Evolutionary conservation across 2,888 invertebrate genomes (phyloP), one percentile per base, ranked within the genome.

Genomic region (Caenorhabditis wallacei): DNA sequence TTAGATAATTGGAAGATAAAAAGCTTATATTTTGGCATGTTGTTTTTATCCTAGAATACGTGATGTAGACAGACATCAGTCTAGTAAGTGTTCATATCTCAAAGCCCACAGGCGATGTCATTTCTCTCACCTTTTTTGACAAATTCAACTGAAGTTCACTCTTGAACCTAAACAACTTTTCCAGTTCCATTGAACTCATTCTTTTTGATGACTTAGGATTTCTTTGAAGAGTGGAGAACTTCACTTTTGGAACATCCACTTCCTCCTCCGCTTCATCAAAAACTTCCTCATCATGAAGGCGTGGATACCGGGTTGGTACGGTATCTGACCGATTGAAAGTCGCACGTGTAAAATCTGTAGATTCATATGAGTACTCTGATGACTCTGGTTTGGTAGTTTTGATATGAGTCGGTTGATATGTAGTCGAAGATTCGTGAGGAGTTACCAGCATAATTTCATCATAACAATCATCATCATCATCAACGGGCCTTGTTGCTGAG

Each of bases 91-190:
- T n/a, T n/a, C n/a, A n/a, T n/a, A n/a, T n/a, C n/a, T n/a, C n/a
- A n/a, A n/a, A n/a, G n/a, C n/a, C n/a, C n/a, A n/a, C n/a, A n/a
- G n/a, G n/a, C n/a, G n/a, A n/a, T n/a, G n/a, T n/a, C n/a, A 30
- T 30, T 30, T 30, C 8, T 30, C 75, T 7, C 13, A 89, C 88
- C 84, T 88, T 87, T 66, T 88, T 87, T 5, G 88, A 83, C 46
- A 89, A 66, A 76, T 88, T 89, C 30, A 88, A 71, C 56, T 89
- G 89, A 16, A 90, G 57, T 18, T 89, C 90, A 57, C 85, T 87
- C 63, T 88, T 88, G 53, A 90, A 88, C 30, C 85, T 72, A 26
- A 88, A 75, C 57, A 89, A 56, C 70, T 88, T 89, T 30, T 87
- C 89, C 54, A 89, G 61, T 35, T 89, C 89, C 35, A 89, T 75